These are phyloP conservation scores for Chaetodon trifasciatus DNA, from an alignment of 2,797 vertebrate species.

Conservation along the genomic window DNA sequence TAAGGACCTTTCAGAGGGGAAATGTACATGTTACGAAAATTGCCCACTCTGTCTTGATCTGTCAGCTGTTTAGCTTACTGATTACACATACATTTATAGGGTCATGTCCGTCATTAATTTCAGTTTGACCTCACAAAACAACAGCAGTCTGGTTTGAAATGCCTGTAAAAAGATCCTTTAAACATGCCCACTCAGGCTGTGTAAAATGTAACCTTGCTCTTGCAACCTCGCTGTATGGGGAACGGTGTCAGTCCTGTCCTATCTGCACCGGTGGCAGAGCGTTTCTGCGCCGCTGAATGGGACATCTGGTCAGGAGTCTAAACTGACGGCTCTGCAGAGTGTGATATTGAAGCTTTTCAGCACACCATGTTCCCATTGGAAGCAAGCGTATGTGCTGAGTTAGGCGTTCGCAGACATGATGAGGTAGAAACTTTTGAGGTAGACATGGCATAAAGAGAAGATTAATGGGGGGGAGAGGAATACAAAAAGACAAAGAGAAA, in stretches of 20 bases:
- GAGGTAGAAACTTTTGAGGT: conserved; percentile 64
- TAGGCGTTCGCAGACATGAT: conserved; percentile 64
- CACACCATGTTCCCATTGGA: conserved; percentile 53
- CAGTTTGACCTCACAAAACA: conserved; percentile 84
- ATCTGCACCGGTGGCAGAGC: conserved; percentile 41
- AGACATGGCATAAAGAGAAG: conserved; percentile 61
- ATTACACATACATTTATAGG: conserved; percentile 78
- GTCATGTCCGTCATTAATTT: conserved; percentile 79
- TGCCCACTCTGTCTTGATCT: conserved; percentile 60
- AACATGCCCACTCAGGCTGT: conserved; percentile 63
- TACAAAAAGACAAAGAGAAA: conserved; percentile 28
- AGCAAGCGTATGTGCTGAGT: conserved; percentile 68
- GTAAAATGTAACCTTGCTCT: conserved; percentile 83
- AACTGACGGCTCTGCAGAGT: conserved; percentile 73
- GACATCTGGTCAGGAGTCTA: conserved; percentile 70
- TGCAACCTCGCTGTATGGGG: conserved; percentile 47
- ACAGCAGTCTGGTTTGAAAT: conserved; percentile 73
- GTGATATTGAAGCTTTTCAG: conserved; percentile 53
- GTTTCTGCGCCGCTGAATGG: conserved; percentile 48
- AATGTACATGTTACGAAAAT: conserved; percentile 63
- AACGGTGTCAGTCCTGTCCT: conserved; percentile 49
- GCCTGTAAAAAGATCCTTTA: conserved; percentile 76
- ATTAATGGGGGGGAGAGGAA: conserved; percentile 53
- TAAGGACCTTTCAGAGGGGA: conserved; percentile 65
- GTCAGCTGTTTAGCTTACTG: conserved; percentile 73